These are phyloP conservation scores for Dermatemys mawii DNA, from an alignment of 2,113 vertebrate genomes.

Conservation along the genomic window DNA sequence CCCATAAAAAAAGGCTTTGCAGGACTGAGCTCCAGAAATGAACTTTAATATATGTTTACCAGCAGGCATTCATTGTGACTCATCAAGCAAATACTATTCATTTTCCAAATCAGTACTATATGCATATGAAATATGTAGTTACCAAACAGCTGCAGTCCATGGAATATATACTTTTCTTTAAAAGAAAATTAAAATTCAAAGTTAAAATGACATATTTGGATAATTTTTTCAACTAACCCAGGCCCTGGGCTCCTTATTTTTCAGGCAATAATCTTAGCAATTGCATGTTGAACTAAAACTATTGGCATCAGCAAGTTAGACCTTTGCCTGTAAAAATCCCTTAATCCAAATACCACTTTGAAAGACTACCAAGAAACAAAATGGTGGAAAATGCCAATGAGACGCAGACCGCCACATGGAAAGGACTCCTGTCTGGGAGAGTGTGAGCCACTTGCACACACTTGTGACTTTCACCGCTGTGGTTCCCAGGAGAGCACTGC, in stretches of 20 bases:
- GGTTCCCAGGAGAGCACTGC: too few species aligned
- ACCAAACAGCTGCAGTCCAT: constrained; percentile 57
- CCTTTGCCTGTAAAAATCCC: not conserved
- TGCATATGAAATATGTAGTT: constrained; percentile 54
- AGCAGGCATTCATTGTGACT: constrained; percentile 59
- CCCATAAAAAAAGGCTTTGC: not conserved
- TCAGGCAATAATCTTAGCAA: not conserved
- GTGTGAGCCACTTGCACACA: too few species aligned
- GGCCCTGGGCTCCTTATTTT: not conserved
- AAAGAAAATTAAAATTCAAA: constrained; percentile 70
- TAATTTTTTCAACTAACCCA: not conserved
- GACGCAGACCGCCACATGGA: too few species aligned
- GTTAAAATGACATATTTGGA: constrained; percentile 29
- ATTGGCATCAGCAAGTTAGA: not conserved
- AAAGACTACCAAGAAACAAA: not conserved
- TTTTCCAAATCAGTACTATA: constrained; percentile 67
- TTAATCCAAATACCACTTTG: not conserved
- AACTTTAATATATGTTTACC: constrained; percentile 50
- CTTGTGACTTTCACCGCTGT: too few species aligned
- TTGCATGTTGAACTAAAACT: not conserved
- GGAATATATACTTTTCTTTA: constrained; percentile 68
- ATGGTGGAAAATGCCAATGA: not conserved
- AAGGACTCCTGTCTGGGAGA: too few species aligned
- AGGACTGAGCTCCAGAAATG: not conserved
- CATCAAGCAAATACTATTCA: constrained; percentile 69